These are phyloP conservation scores for Lamellibrachia satsuma DNA, from an alignment of 2,888 invertebrate genomes.

Conservation along the genomic window DNA sequence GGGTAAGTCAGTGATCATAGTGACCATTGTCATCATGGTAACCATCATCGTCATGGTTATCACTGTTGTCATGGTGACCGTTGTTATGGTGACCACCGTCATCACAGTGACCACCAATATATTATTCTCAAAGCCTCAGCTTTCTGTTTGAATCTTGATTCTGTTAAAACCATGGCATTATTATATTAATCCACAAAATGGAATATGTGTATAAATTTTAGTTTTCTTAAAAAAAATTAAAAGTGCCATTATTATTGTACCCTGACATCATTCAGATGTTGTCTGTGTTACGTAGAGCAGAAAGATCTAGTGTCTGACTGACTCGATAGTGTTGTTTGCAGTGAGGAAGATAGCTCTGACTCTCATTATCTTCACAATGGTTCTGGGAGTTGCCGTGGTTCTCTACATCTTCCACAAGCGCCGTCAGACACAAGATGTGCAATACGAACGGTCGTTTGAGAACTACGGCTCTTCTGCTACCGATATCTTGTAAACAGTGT, in stretches of 20 bases:
- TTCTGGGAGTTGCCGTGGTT: neutral
- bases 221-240: too few relatives aligned
- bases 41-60: neutral
- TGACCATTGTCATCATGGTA: neutral
- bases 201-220: too few relatives aligned
- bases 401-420: neutral
- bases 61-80: neutral
- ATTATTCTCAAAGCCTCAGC: too few relatives aligned
- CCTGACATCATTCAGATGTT: too few relatives aligned
- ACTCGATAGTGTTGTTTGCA: neutral
- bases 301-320: neutral
- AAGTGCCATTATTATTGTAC: too few relatives aligned
- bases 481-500: neutral
- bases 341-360: neutral
- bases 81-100: neutral
- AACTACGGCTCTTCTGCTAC: neutral
- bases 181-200: too few relatives aligned
- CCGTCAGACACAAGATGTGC: neutral
- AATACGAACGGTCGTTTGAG: neutral
- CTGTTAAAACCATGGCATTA: too few relatives aligned
- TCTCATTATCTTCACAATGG: neutral
- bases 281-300: neutral
- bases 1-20: neutral
- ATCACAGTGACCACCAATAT: neutral
- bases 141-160: too few relatives aligned